Conservation (phyloP, 2,888 invertebrate genomes). For the Diploptera punctata region DNA sequence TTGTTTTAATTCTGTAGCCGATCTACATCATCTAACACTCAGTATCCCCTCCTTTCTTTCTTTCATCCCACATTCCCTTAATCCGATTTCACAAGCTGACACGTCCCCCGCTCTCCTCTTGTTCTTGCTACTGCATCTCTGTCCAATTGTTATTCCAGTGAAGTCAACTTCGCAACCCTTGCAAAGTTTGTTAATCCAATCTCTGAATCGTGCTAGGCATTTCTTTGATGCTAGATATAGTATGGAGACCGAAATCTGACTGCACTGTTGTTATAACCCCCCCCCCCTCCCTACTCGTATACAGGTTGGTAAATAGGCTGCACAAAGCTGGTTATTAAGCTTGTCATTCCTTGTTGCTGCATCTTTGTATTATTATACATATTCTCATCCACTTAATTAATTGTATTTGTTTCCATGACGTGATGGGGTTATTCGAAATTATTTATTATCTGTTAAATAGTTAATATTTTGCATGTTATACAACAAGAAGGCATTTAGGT, state of each 20-base stretch:
- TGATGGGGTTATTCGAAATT: no score
- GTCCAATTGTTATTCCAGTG: slow-evolving; percentile 21
- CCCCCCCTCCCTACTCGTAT: background rate
- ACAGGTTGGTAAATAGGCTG: background rate
- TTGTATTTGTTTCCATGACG: no score
- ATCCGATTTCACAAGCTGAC: slow-evolving; percentile 31
- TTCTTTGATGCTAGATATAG: slow-evolving; percentile 23
- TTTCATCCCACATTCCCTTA: slow-evolving; percentile 1
- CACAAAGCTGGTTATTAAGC: no score
- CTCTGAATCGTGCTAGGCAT: slow-evolving; percentile 30
- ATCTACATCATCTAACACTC: slow-evolving; percentile 18
- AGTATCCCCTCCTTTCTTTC: background rate
- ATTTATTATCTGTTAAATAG: no score
- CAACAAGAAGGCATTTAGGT: no score
- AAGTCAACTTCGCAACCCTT: slow-evolving; percentile 19
- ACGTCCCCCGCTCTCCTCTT: slow-evolving; percentile 17
- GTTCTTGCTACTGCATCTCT: slow-evolving; percentile 17
- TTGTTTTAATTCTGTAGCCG: slow-evolving; percentile 14
- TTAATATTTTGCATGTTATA: no score
- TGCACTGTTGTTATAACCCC: background rate
- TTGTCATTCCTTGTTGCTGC: no score
- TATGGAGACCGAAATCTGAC: background rate
- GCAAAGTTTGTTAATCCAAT: slow-evolving; percentile 36
- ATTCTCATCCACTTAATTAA: no score
- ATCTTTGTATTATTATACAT: no score